Evolutionary conservation across 2,888 invertebrate species (phyloP).

Genomic region (Unio pictorum): DNA sequence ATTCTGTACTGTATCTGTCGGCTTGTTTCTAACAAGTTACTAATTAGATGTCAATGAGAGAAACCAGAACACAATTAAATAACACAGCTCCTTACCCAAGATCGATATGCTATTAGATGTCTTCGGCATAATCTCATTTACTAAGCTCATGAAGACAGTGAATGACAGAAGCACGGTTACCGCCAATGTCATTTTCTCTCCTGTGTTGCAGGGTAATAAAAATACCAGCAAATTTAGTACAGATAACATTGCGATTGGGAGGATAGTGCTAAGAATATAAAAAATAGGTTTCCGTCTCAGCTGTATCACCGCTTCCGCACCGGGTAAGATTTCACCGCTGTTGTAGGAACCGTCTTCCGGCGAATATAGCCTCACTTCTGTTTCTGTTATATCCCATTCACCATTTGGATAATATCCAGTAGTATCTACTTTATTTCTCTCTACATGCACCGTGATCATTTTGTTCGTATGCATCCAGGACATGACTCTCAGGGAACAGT

Average conservation of each 20-base stretch:
- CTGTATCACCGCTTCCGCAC: constrained; percentile 41
- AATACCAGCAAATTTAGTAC: constrained; percentile 50
- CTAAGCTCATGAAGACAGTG: constrained; percentile 53
- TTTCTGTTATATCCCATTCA: constrained; percentile 46
- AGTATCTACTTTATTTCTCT: constrained; percentile 34
- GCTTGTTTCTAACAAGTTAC: background rate
- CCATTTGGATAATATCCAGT: constrained; percentile 46
- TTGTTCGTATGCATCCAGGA: constrained; percentile 58
- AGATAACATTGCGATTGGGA: constrained; percentile 51
- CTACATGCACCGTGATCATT: constrained; percentile 38
- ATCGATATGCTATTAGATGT: constrained; percentile 52
- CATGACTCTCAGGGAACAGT: constrained; percentile 49
- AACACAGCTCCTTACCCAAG: constrained; percentile 27
- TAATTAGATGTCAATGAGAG: background rate
- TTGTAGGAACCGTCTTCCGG: constrained; percentile 37
- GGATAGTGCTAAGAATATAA: constrained; percentile 52
- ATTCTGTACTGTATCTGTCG: background rate
- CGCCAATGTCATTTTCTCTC: constrained; percentile 52
- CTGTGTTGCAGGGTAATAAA: constrained; percentile 47
- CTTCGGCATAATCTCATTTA: constrained; percentile 53
- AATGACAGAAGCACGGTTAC: constrained; percentile 51
- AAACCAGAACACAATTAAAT: background rate
- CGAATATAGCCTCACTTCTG: constrained; percentile 12
- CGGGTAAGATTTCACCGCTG: constrained; percentile 41
- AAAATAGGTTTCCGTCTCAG: constrained; percentile 44